Percentiles rank a stretch among this genome's conserved stretches.
phyloP scores from a whole-genome alignment of 2,888 invertebrate species.

The Oscheius onirici region DNA sequence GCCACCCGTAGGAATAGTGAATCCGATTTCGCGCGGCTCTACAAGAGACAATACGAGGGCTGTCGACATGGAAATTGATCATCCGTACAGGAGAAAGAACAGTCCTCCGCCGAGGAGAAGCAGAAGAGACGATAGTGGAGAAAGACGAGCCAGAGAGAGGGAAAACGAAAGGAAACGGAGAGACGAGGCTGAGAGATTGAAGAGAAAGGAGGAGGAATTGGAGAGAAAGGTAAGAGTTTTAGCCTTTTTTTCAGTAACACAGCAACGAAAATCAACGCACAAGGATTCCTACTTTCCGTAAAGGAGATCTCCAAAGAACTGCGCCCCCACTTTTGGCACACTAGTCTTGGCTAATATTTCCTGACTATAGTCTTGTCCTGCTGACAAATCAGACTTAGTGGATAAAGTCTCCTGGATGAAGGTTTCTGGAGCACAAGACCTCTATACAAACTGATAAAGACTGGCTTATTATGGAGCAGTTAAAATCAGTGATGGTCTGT shows the following conservation, averaged over 20 bases:
- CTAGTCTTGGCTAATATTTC: too few species aligned
- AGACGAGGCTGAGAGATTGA: conserved; percentile 16
- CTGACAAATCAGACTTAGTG: too few species aligned
- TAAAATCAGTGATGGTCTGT: too few species aligned
- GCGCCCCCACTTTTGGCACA: too few species aligned
- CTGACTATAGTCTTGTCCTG: too few species aligned
- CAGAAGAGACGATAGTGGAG: background rate
- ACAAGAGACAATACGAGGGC: background rate
- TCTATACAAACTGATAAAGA: too few species aligned
- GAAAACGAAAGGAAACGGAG: conserved; percentile 1
- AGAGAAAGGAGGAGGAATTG: conserved; percentile 19
- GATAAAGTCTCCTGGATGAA: too few species aligned
- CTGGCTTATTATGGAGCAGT: too few species aligned
- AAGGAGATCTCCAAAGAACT: too few species aligned
- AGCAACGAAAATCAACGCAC: background rate
- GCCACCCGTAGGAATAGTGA: conserved; percentile 9
- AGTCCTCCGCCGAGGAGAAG: background rate
- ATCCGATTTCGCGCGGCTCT: background rate
- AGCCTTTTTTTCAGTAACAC: too few species aligned
- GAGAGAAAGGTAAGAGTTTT: conserved; percentile 16
- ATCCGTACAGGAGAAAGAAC: conserved; percentile 1
- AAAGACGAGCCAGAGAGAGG: background rate
- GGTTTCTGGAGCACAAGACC: too few species aligned
- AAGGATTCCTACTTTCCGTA: background rate
- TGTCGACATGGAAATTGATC: conserved; percentile 22